Percentiles rank a stretch among this genome's conserved stretches.
Evolutionary conservation across 2,888 invertebrate genomes (phyloP).

Genomic region (Trachelus iudaicus): DNA sequence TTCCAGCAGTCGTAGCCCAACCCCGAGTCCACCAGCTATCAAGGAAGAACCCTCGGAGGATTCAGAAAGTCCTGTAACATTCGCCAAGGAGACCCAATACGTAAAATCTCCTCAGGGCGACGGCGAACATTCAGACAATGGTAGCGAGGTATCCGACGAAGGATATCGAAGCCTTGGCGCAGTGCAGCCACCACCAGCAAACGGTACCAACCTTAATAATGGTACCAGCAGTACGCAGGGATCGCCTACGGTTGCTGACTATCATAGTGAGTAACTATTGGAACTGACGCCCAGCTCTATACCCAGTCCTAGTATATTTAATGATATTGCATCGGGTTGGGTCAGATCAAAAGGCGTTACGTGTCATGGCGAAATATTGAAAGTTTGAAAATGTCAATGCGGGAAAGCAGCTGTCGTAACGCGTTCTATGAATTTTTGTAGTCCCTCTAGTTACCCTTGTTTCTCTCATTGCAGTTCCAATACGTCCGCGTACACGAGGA

Average conservation of each 20-base stretch:
- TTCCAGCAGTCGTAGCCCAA: slow-evolving; percentile 49
- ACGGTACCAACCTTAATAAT: slow-evolving; percentile 46
- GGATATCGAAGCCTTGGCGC: slow-evolving; percentile 85
- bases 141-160: slow-evolving; percentile 87
- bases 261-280: slow-evolving; percentile 49
- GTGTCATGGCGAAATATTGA: neutral
- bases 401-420: neutral
- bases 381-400: neutral
- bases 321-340: neutral
- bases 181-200: slow-evolving; percentile 69
- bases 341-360: neutral
- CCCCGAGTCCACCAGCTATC: slow-evolving; percentile 43
- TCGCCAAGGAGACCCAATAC: slow-evolving; percentile 50
- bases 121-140: slow-evolving; percentile 73
- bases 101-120: slow-evolving; percentile 54
- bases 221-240: slow-evolving; percentile 40
- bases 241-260: slow-evolving; percentile 57
- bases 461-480: neutral
- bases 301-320: neutral
- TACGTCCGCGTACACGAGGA: neutral
- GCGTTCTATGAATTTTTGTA: neutral
- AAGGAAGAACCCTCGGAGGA: slow-evolving; percentile 35
- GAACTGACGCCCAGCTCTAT: neutral
- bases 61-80: slow-evolving; percentile 35
- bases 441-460: neutral